phyloP scores from a whole-genome alignment of 2,888 invertebrate species.

The Operophtera brumata region DNA sequence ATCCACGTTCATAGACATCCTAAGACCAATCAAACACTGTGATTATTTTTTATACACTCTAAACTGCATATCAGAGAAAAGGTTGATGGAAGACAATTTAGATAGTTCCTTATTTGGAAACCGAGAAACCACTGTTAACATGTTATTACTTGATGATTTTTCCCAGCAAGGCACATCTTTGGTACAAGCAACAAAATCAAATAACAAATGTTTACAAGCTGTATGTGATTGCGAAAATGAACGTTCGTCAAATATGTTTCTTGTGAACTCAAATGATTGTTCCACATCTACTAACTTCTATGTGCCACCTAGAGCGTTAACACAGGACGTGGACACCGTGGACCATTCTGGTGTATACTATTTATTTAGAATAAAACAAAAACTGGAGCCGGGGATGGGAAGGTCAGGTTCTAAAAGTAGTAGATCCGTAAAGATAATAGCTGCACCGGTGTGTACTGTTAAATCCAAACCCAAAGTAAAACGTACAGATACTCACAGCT shows the following conservation, averaged over 20 bases:
- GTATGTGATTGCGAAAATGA: slow-evolving; percentile 16
- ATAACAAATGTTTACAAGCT: slow-evolving; percentile 72
- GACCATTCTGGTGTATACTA: slow-evolving; percentile 55
- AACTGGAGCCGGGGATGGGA: slow-evolving; percentile 57
- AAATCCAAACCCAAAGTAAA: too few species aligned
- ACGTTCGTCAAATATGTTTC: slow-evolving; percentile 15
- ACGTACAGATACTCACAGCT: too few species aligned
- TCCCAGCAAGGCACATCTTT: slow-evolving; percentile 46
- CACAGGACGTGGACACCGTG: slow-evolving; percentile 23
- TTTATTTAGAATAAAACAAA: slow-evolving; percentile 54
- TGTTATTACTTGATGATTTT: slow-evolving; percentile 55
- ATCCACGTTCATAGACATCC: slow-evolving; percentile 33
- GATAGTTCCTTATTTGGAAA: slow-evolving; percentile 19
- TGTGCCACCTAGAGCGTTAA: slow-evolving; percentile 25
- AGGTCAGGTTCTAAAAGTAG: slow-evolving; percentile 32
- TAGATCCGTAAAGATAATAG: slow-evolving; percentile 9
- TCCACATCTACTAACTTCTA: slow-evolving; percentile 41
- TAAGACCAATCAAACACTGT: slow-evolving; percentile 39
- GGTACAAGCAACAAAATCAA: slow-evolving; percentile 70
- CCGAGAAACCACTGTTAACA: slow-evolving; percentile 56
- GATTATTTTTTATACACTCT: slow-evolving; percentile 43
- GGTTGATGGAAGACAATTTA: slow-evolving; percentile 17
- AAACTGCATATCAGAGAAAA: slow-evolving; percentile 33
- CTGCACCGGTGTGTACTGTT: too few species aligned
- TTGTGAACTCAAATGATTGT: slow-evolving; percentile 29